Conservation (phyloP, 2,888 invertebrate genomes). For the Troglohyphantes excavatus region DNA sequence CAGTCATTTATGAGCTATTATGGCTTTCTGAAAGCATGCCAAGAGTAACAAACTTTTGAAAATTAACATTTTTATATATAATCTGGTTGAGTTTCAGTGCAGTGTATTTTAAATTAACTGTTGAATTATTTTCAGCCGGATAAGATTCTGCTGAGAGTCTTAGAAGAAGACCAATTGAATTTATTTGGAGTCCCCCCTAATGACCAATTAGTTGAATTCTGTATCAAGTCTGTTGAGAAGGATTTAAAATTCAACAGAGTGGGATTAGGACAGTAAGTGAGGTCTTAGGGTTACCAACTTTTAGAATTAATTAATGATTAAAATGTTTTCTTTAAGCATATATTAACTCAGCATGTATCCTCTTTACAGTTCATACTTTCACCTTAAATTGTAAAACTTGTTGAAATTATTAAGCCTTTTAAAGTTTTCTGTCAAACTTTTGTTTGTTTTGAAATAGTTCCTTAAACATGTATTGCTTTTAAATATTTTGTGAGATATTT, state of each 20-base stretch:
- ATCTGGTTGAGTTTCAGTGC: neutral
- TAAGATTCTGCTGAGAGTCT: constrained; percentile 59
- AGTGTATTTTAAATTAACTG: neutral
- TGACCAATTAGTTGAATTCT: constrained; percentile 59
- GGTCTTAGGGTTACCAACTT: too few species aligned
- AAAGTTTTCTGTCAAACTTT: too few species aligned
- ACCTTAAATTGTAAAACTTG: too few species aligned
- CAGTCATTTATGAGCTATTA: constrained; percentile 54
- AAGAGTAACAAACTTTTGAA: constrained; percentile 40
- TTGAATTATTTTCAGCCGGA: constrained; percentile 47
- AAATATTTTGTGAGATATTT: too few species aligned
- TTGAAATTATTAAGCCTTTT: too few species aligned
- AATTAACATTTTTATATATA: neutral
- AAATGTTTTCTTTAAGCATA: too few species aligned
- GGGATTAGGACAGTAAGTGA: constrained; percentile 67
- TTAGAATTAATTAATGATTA: too few species aligned
- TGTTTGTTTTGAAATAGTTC: neutral
- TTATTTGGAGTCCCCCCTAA: constrained; percentile 60
- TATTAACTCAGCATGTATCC: too few species aligned
- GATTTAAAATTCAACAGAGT: constrained; percentile 55
- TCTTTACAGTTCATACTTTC: too few species aligned
- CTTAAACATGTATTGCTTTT: neutral
- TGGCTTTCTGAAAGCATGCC: constrained; percentile 59
- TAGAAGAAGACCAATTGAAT: constrained; percentile 62
- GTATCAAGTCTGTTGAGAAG: constrained; percentile 53